phyloP scores from a whole-genome alignment of 2,888 invertebrate genomes.

The Machimus atricapillus region DNA sequence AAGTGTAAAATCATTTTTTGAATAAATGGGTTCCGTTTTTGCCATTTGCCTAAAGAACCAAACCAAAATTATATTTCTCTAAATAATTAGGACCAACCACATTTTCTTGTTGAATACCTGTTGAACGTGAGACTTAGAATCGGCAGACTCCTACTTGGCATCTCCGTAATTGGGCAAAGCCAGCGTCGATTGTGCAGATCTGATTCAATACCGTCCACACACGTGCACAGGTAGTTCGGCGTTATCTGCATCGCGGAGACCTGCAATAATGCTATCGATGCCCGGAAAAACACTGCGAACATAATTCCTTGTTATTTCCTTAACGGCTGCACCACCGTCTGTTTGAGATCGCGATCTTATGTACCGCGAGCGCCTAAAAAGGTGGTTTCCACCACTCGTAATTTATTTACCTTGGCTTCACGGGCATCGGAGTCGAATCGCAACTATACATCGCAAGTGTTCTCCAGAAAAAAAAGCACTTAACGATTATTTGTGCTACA shows the following conservation, averaged over 20 bases:
- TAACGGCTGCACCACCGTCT: not conserved
- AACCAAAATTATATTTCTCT: not conserved
- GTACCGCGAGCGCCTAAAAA: not conserved
- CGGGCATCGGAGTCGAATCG: not conserved
- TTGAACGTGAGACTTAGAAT: not conserved
- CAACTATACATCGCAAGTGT: not conserved
- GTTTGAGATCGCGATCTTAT: not conserved
- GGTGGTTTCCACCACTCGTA: not conserved
- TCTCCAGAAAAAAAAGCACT: not conserved
- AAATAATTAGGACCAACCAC: not conserved
- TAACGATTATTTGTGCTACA: not conserved
- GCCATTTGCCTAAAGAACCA: too few relatives aligned
- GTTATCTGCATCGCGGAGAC: not conserved
- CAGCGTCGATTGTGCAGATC: not conserved
- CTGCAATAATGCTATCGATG: not conserved
- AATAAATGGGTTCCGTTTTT: too few relatives aligned
- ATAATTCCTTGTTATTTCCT: constrained; percentile 28
- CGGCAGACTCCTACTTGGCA: not conserved
- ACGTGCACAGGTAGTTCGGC: not conserved
- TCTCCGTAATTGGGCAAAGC: not conserved
- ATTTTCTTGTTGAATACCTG: not conserved
- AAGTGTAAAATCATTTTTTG: too few relatives aligned
- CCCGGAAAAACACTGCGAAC: not conserved
- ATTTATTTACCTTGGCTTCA: constrained; percentile 9
- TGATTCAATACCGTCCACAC: not conserved